Conservation (phyloP, 92 coral and sea anemone genomes). For the Porites evermanni region DNA sequence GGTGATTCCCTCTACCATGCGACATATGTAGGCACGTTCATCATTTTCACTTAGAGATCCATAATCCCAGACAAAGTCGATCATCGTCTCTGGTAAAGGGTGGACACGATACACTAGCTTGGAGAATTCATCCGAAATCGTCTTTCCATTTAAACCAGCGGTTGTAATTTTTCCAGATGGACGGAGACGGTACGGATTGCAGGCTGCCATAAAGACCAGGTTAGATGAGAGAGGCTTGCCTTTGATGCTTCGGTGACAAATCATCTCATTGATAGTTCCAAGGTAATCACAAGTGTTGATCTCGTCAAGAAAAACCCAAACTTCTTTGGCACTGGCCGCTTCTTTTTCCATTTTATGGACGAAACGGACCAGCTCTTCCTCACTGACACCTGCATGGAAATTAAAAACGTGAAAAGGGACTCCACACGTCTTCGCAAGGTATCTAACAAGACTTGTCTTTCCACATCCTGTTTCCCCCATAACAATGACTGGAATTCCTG, state of each 20-base stretch:
- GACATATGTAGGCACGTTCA: conserved; percentile 85
- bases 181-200: conserved; percentile 97
- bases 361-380: conserved; percentile 67
- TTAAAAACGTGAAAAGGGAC: conserved; percentile 79
- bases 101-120: conserved; percentile 96
- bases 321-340: conserved; percentile 52
- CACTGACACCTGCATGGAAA: conserved; percentile 91
- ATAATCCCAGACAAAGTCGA: conserved; percentile 99
- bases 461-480: conserved; percentile 99
- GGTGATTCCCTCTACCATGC: conserved; percentile 84
- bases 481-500: conserved; percentile 87
- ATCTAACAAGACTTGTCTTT: conserved; percentile 92
- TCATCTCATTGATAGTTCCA: conserved; percentile 85
- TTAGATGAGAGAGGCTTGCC: conserved; percentile 81
- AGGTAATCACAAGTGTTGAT: conserved; percentile 98
- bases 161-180: conserved; percentile 82
- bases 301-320: conserved; percentile 96
- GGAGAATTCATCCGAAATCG: conserved; percentile 82
- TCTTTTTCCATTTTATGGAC: conserved; percentile 55
- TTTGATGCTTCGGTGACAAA: conserved; percentile 84
- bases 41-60: conserved; percentile 81
- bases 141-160: conserved; percentile 92
- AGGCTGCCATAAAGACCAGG: conserved; percentile 90
- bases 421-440: conserved; percentile 89
- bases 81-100: conserved; percentile 98